Percentiles rank a stretch among this genome's conserved stretches.
phyloP scores from a whole-genome alignment of 2,888 invertebrate genomes.

The Minunthozetes semirufus region DNA sequence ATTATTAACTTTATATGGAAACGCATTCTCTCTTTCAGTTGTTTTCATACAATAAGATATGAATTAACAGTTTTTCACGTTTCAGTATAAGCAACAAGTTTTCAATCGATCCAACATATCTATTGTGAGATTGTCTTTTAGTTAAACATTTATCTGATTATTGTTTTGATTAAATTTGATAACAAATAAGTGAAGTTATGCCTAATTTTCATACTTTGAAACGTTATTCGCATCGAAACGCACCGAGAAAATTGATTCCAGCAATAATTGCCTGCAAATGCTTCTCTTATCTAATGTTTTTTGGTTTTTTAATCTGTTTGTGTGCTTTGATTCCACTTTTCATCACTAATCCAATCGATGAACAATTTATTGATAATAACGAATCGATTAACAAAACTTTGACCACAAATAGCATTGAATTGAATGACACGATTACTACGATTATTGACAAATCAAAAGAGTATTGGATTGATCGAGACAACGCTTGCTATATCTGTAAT shows the following conservation, averaged over 20 bases:
- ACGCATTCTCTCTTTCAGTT: too few relatives aligned
- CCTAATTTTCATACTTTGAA: slow-evolving; percentile 14
- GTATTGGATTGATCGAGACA: neutral
- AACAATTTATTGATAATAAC: neutral
- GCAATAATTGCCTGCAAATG: slow-evolving; percentile 18
- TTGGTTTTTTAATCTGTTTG: neutral
- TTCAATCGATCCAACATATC: neutral
- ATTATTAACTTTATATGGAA: neutral
- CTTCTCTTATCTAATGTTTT: slow-evolving; percentile 1
- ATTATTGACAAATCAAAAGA: neutral
- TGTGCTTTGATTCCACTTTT: neutral
- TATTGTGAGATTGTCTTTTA: neutral
- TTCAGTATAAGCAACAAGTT: neutral
- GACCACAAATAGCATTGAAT: neutral
- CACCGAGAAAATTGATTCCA: slow-evolving; percentile 12
- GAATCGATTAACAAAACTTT: neutral
- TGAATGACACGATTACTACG: neutral
- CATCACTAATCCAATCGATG: neutral
- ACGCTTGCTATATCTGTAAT: neutral
- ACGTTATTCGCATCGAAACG: slow-evolving; percentile 3
- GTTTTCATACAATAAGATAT: neutral
- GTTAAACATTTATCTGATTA: too few relatives aligned
- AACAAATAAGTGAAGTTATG: neutral
- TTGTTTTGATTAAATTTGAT: too few relatives aligned
- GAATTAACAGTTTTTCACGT: neutral